Percentiles rank a stretch among this genome's conserved stretches.
phyloP scores from a whole-genome alignment of 2,888 invertebrate species.

The Macaria notata region DNA sequence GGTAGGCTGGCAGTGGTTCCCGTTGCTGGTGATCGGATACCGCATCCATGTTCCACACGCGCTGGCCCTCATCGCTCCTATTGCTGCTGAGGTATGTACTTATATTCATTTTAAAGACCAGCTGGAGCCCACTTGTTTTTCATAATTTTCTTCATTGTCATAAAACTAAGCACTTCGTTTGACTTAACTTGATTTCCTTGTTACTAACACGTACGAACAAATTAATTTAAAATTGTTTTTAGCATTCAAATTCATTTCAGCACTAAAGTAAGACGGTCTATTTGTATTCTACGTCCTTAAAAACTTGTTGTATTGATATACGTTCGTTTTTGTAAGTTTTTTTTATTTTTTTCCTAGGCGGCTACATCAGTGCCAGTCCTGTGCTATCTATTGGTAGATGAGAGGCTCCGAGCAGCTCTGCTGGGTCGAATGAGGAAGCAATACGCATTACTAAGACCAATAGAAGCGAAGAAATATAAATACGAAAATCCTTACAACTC shows the following conservation, averaged over 20 bases:
- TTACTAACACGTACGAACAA: too few relatives aligned
- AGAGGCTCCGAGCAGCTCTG: conserved; percentile 72
- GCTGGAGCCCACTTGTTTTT: too few relatives aligned
- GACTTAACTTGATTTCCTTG: too few relatives aligned
- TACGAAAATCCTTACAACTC: conserved; percentile 30
- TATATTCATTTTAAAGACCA: too few relatives aligned
- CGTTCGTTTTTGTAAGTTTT: too few relatives aligned
- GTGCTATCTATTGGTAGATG: conserved; percentile 71
- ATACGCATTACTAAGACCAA: conserved; percentile 70
- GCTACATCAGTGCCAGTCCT: conserved; percentile 76
- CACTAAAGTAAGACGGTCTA: too few relatives aligned
- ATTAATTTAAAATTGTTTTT: too few relatives aligned
- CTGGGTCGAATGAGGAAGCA: conserved; percentile 75
- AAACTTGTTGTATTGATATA: too few relatives aligned
- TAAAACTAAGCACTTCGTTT: too few relatives aligned
- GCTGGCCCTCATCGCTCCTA: conserved; percentile 71
- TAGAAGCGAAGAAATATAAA: conserved; percentile 60
- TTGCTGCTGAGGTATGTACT: conserved; percentile 72
- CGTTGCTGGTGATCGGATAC: conserved; percentile 63
- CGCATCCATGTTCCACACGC: conserved; percentile 71
- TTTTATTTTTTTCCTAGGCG: conserved; percentile 65
- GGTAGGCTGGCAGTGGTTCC: conserved; percentile 74
- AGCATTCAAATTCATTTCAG: too few relatives aligned
- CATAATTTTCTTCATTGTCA: too few relatives aligned
- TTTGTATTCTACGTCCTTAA: too few relatives aligned